These are phyloP conservation scores for Halocynthia roretzi DNA, from an alignment of 23 tunicate genomes.

Conservation along the genomic window DNA sequence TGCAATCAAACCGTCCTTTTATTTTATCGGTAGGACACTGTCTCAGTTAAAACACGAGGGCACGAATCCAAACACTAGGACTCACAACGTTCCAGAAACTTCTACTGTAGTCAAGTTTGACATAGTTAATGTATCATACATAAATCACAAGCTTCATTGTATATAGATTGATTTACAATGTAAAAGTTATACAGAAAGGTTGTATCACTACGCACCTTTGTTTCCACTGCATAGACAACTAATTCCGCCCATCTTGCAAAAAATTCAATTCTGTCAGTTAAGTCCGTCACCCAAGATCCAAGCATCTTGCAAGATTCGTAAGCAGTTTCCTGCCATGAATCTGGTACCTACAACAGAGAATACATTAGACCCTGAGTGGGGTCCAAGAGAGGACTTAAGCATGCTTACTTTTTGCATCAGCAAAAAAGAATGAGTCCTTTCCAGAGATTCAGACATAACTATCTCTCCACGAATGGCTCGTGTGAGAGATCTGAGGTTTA, in stretches of 20 bases:
- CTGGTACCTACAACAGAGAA: conserved; percentile 54
- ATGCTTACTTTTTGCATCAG: conserved; percentile 63
- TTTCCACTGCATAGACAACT: conserved; percentile 49
- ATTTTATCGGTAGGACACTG: too few relatives aligned
- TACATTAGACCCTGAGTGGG: not conserved
- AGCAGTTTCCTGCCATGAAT: conserved; percentile 62
- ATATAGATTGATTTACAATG: not conserved
- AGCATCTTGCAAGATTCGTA: conserved; percentile 90
- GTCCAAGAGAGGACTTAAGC: too few relatives aligned
- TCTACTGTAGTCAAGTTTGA: too few relatives aligned
- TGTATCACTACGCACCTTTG: conserved; percentile 43
- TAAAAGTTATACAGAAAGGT: not conserved
- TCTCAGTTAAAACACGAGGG: too few relatives aligned
- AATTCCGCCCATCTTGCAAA: conserved; percentile 72
- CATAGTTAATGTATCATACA: too few relatives aligned
- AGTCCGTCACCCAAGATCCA: conserved; percentile 79
- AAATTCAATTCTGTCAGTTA: conserved; percentile 59
- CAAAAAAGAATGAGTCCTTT: conserved; percentile 42
- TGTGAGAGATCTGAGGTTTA: conserved; percentile 28
- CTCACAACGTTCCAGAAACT: too few relatives aligned
- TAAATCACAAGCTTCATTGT: too few relatives aligned
- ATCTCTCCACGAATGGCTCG: conserved; percentile 78
- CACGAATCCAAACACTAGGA: too few relatives aligned
- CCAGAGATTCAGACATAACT: conserved; percentile 82
- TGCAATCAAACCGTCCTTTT: too few relatives aligned